Evolutionary conservation across 2,888 invertebrate species (phyloP), one percentile per base, ranked within the genome.

Genomic region (Hypercompe scribonia): DNA sequence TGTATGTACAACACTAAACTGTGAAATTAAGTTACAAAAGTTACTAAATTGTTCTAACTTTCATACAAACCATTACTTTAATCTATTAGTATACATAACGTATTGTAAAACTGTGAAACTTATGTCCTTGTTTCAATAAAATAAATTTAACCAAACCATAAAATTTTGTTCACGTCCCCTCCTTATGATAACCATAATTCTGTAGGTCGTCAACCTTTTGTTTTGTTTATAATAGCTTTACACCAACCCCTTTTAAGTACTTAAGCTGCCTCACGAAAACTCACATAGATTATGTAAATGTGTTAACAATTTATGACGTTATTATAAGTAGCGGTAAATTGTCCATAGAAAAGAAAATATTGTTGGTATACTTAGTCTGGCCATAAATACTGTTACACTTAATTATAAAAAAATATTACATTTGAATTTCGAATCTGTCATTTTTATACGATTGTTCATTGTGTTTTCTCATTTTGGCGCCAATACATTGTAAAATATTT

Each of bases 241-340:
- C 34, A 54, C 34, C 34, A 34, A 68, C 50, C 68, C 68, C 68
- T 34, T 68, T 34, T 68, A 68, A 68, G 50, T 34, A 46, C 50
- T 50, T 50, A 68, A 68, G 46, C 34, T 68, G 54, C 50, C 33
- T 68, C 54, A 54, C 50, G 68, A 68, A 68, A 68, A 64, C 46
- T 64, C 70, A 70, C 63, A 64, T 70, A 70, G 70, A 70, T 70
- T 70, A 70, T 70, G 70, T n/a, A 64, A 70, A 70, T 70, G 70
- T 42, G 63, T 42, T 68, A 50, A 61, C 46, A 42, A 58, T 66
- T 50, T 58, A 54, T 54, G 58, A 66, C 34, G 36, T 63, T 31
- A 58, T 72, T 68, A 33, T 33, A 50, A 68, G 24, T 68, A n/a
- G 34, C n/a, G n/a, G n/a, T 54, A 31, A 34, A 54, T 54, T 54